Conservation (phyloP, 2,797 vertebrate genomes). For the Pseudochirops corinnae region DNA sequence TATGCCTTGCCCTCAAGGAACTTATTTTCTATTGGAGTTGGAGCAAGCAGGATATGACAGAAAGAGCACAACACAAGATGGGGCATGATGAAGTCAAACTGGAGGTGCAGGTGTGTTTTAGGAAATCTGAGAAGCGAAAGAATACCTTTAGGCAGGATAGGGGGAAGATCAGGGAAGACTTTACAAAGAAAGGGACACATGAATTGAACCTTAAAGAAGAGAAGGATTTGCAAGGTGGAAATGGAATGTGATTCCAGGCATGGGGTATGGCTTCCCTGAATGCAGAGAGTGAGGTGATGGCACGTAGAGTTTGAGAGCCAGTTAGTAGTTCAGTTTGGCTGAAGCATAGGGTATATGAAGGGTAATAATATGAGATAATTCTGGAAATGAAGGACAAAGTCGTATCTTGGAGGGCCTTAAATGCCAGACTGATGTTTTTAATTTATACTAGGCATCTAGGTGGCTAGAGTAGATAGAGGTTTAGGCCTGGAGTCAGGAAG, state of each 20-base stretch:
- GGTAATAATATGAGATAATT: background rate
- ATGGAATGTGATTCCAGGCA: background rate
- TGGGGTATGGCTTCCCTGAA: background rate
- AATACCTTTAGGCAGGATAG: background rate
- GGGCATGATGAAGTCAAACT: background rate
- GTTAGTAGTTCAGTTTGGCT: background rate
- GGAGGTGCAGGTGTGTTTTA: background rate
- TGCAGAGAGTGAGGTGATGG: background rate
- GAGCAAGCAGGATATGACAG: background rate
- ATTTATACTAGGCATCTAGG: background rate
- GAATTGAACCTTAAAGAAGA: background rate
- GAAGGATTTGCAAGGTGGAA: background rate
- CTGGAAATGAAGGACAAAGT: background rate
- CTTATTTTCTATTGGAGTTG: background rate
- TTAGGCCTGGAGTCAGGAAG: background rate
- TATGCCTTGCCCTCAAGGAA: background rate
- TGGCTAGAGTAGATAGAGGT: background rate
- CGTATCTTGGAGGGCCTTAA: background rate
- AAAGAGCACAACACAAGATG: background rate
- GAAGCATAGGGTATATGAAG: background rate
- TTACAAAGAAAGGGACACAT: background rate
- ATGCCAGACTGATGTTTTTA: background rate
- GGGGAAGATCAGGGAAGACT: background rate
- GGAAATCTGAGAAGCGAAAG: background rate
- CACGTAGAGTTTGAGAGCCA: background rate